phyloP scores from a whole-genome alignment of 2,113 vertebrate species.

The Stegastes partitus region DNA sequence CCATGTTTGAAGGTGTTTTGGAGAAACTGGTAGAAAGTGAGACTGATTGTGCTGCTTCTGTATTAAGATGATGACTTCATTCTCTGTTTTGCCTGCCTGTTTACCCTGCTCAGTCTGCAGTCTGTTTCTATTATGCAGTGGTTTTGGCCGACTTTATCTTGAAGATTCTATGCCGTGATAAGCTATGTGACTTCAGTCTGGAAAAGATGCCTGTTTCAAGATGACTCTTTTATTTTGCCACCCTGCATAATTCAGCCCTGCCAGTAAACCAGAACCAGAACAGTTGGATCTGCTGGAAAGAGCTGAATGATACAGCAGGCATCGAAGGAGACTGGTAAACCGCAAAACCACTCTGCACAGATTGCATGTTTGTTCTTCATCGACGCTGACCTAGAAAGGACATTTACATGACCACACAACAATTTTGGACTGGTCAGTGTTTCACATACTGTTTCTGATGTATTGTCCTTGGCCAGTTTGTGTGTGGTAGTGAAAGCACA shows the following conservation, averaged over 20 bases:
- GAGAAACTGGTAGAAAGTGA: neutral
- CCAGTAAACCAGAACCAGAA: neutral
- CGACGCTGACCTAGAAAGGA: slow-evolving; percentile 6
- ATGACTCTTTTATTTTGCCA: neutral
- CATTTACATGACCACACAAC: slow-evolving; percentile 41
- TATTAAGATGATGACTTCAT: neutral
- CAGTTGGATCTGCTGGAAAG: slow-evolving; percentile 8
- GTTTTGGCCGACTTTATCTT: neutral
- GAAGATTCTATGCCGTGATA: neutral
- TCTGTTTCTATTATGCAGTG: neutral
- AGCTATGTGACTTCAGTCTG: neutral
- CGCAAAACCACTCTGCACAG: slow-evolving; percentile 52
- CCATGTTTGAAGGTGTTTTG: neutral
- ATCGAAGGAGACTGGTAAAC: slow-evolving; percentile 37
- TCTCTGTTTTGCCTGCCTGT: neutral
- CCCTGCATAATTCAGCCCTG: slow-evolving; percentile 7
- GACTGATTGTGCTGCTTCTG: neutral
- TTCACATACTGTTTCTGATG: neutral
- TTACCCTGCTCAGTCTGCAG: neutral
- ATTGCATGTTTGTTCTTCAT: slow-evolving; percentile 55
- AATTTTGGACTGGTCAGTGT: slow-evolving; percentile 13
- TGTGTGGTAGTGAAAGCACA: neutral
- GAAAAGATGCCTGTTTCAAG: neutral
- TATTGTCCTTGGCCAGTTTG: neutral
- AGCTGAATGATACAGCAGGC: slow-evolving; percentile 32